Conservation (phyloP, 2,888 invertebrate species). For the Portevinia maculata region DNA sequence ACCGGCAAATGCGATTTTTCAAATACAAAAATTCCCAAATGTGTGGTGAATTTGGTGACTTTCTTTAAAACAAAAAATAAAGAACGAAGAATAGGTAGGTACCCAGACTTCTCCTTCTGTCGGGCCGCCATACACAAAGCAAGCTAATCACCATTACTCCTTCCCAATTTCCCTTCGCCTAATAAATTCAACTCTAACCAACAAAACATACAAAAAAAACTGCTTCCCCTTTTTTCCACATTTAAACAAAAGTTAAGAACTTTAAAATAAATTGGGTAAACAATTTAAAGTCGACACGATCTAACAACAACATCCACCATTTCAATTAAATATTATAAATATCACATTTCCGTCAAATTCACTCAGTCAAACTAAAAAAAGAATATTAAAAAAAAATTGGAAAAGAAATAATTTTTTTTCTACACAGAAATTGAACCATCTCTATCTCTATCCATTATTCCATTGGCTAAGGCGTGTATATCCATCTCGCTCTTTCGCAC, state of each 20-base stretch:
- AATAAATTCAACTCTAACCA: conserved; percentile 45
- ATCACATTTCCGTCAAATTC: conserved; percentile 6
- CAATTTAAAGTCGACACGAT: neutral
- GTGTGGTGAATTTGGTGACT: conserved; percentile 53
- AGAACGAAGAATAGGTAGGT: neutral
- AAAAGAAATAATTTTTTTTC: conserved; percentile 24
- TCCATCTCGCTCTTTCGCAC: conserved; percentile 50
- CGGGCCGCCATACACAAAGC: conserved; percentile 32
- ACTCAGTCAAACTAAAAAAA: conserved; percentile 4
- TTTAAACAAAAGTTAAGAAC: conserved; percentile 9
- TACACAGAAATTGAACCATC: conserved; percentile 40
- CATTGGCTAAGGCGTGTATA: conserved; percentile 1
- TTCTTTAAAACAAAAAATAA: conserved; percentile 9
- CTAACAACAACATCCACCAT: neutral
- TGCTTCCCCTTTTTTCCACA: neutral
- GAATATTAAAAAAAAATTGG: conserved; percentile 18
- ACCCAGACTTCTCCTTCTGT: conserved; percentile 12
- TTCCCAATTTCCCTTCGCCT: neutral
- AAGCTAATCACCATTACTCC: conserved; percentile 28
- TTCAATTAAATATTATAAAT: conserved; percentile 39
- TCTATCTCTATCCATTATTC: conserved; percentile 61
- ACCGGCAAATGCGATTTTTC: conserved; percentile 56
- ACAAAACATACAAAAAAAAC: conserved; percentile 26
- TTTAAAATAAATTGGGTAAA: too few species aligned
- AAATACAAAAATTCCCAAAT: conserved; percentile 56